Conservation (phyloP, 2,888 invertebrate species). For the Copidosoma aretas region DNA sequence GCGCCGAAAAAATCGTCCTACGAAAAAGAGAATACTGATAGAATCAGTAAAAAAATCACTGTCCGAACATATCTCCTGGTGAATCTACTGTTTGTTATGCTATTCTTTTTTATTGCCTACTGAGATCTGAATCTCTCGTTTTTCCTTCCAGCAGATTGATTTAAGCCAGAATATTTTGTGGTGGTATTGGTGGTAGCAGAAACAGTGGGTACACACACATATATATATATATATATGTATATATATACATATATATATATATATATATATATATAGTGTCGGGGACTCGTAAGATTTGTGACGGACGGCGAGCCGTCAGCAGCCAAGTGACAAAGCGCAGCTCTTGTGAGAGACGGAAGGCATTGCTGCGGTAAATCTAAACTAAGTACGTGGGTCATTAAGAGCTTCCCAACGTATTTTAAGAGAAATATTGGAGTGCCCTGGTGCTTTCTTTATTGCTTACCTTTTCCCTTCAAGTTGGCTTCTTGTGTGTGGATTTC, state of each 20-base stretch:
- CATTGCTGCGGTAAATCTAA: background rate
- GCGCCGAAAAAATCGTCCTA: background rate
- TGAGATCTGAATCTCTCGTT: conserved; percentile 8
- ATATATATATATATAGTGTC: conserved; percentile 24
- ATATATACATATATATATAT: too few relatives aligned
- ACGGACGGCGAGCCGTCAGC: conserved; percentile 11
- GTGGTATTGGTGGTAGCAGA: too few relatives aligned
- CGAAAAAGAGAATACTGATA: conserved; percentile 46
- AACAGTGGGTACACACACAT: too few relatives aligned
- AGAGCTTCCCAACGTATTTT: conserved; percentile 1
- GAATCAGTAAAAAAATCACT: conserved; percentile 51
- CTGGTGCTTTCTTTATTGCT: background rate
- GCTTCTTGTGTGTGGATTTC: background rate
- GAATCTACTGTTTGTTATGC: conserved; percentile 13
- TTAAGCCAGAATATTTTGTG: too few relatives aligned
- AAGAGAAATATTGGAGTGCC: conserved; percentile 7
- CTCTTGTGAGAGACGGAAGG: background rate
- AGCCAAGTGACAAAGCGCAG: background rate
- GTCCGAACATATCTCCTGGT: conserved; percentile 1
- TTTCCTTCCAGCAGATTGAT: conserved; percentile 8
- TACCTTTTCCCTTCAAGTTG: background rate
- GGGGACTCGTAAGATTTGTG: conserved; percentile 23
- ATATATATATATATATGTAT: too few relatives aligned
- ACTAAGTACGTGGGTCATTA: too few relatives aligned
- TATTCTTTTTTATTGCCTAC: background rate